Base-by-base conservation (phyloP, 2,797 vertebrate species). In the Leptatherina wallacei region DNA sequence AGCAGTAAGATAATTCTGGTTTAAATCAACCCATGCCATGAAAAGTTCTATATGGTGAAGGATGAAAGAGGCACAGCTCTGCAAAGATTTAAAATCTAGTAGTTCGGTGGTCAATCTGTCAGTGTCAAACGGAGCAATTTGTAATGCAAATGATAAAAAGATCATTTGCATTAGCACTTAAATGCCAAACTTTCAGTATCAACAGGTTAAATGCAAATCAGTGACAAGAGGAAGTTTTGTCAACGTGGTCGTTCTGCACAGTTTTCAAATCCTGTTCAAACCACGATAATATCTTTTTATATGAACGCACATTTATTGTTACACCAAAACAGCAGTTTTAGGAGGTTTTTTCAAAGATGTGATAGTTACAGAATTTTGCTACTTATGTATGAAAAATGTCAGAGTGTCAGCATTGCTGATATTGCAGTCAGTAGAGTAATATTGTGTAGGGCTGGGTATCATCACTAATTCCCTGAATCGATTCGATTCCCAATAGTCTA, bases 161-260 rank as follows among this genome's bases (percentile, higher is more conserved):
- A 3, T 9, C 30, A 32, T 54, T 54, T 54, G 51, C 22, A 54
- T 54, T 27, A 40, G 24, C 52, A 27, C 64, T 32, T 40, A 16
- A 35, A 68, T 61, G 70, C 40, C 63, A 62, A 66, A 61, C 63
- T 32, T 59, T n/a, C 1, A 5, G 16, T 33, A 16, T 65, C 30
- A 20, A 14, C 60, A 38, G 47, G 36, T 40, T n/a, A 32, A 11
- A 40, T 2, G 10, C 40, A 73, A 78, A 70, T 60, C 4, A 14
- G 13, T 3, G 24, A 30, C 56, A 11, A n/a, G 40, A 14, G 35
- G 27, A 36, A 47, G 11, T 20, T 35, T 30, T 24, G 32, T 64
- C 63, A 38, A 18, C 49, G 12, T 22, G 20, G 7, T 29, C 32
- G 32, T 30, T 56, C 56, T 49, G 9, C 54, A 49, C 14, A 42